Base-by-base conservation (phyloP, 2,113 vertebrate species). In the Gorilla gorilla region DNA sequence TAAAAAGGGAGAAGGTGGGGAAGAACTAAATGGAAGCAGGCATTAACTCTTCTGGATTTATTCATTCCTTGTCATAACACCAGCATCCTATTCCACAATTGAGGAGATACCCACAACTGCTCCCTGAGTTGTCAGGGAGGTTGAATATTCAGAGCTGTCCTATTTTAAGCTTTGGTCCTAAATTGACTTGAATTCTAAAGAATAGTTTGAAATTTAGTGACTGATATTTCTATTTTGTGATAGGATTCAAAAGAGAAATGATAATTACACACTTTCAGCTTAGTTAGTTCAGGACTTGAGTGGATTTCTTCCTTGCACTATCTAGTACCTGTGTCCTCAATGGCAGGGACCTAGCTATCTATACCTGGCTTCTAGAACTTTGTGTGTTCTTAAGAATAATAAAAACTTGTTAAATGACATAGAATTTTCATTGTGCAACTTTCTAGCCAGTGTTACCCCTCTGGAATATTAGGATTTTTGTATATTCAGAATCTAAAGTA, bases 361-460 rank as follows among this genome's bases (percentile, higher is more conserved):
- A 27, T 55, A 12, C 55, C 17, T 78, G 88, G 4, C 59, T 61
- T 3, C 5, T 32, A 85, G 94, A 85, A 88, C 48, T 35, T 76
- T 32, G 17, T 96, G 70, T 43, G 11, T 86, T 87, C 45, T 87
- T 48, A 68, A 73, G 93, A 92, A 94, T 89, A 93, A 73, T 25
- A 32, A 64, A 64, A 76, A 48, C 3, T 52, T 70, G 13, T 90
- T 81, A 90, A 79, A 35, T 55, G 17, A 73, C 6, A 20, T 48
- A 4, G 55, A 78, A 30, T 96, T 75, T 94, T 87, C 14, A 38
- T 22, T n/a, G 5, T 80, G 50, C 38, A 73, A n/a, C 57, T 79
- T 50, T 27, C 3, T 22, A 61, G 68, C 38, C 55, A 35, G 50
- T 38, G 16, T 72, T 93, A 75, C 1, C 50, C 50, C 35, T 89